Evolutionary conservation across 2,113 vertebrate species (phyloP), one percentile per base, ranked within the genome.

Genomic region (Argyrosomus japonicus): DNA sequence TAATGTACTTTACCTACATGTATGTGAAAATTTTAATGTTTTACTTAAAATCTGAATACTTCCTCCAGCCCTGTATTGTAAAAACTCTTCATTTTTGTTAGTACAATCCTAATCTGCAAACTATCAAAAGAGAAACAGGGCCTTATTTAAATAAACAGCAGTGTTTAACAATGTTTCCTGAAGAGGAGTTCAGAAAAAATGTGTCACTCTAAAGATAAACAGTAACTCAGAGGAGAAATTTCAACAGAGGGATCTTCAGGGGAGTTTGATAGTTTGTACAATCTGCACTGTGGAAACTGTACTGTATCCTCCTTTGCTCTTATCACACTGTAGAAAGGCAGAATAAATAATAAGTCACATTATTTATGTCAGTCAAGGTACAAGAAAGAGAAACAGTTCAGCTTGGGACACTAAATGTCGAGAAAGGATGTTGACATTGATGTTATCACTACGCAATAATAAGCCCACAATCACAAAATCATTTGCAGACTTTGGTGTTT

Each of bases 331-430:
- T 50, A 43, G 60, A 1, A 21, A 75, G 61, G 57, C 45, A n/a
- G 18, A 54, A 40, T 40, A 3, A 64, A 54, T 5, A 1, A n/a
- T 8, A 36, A 36, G 36, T 21, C 47, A 58, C 36, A 32, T 27
- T 40, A 75, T 62, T 79, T 67, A 74, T 74, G 21, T 58, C 27
- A 13, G 11, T 43, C 3, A 72, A 7, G 62, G 23, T 40, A 23
- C n/a, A 51, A 69, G 27, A 45, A 45, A 25, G 53, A 36, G 51
- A 4, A 68, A 32, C 3, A 68, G 69, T 71, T 86, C 54, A 21
- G 27, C 53, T 75, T 67, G 36, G 76, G 51, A 40, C 51, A 70
- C 9, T 51, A 48, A 25, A 64, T 75, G 58, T 51, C 2, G 0
- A 43, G 17, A 17, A 1, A 25, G 36, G 32, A 63, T 79, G 58